These are phyloP conservation scores for Colaptes auratus DNA, from an alignment of 2,113 vertebrate genomes.

Conservation along the genomic window DNA sequence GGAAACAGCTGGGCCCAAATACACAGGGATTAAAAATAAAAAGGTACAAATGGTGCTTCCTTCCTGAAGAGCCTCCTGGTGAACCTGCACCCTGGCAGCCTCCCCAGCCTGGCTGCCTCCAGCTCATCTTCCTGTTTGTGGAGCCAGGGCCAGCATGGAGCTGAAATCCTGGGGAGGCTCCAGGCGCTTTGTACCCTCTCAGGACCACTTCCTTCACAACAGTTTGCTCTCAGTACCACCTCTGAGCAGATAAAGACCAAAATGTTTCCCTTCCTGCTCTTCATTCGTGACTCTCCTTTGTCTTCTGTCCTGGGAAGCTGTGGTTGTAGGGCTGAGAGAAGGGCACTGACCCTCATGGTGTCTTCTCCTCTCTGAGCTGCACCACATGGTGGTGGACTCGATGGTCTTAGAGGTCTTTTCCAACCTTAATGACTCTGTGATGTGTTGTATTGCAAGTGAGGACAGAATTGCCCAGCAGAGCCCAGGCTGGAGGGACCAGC, in stretches of 20 bases:
- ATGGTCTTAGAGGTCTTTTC: too few species aligned
- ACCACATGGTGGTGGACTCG: too few species aligned
- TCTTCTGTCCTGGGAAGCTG: background rate
- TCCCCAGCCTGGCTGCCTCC: background rate
- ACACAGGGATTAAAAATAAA: slow-evolving; percentile 38
- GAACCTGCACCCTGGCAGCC: background rate
- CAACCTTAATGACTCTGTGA: too few species aligned
- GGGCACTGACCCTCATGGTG: background rate
- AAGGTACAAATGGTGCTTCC: slow-evolving; percentile 22
- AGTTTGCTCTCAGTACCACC: background rate
- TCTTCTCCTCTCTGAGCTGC: fast-evolving
- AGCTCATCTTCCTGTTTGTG: background rate
- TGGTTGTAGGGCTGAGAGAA: fast-evolving
- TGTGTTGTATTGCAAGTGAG: fast-evolving
- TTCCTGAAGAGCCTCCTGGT: slow-evolving; percentile 30
- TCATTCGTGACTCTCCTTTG: background rate
- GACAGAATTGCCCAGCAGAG: fast-evolving
- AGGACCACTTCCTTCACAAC: background rate
- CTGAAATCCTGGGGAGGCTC: background rate
- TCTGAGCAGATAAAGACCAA: background rate
- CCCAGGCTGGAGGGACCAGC: fast-evolving
- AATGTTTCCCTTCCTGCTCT: background rate
- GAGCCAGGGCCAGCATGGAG: background rate
- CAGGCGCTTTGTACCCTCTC: background rate
- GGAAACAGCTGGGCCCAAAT: background rate